phyloP scores from a whole-genome alignment of 2,113 vertebrate species.

The Phalacrocorax brasilianus region DNA sequence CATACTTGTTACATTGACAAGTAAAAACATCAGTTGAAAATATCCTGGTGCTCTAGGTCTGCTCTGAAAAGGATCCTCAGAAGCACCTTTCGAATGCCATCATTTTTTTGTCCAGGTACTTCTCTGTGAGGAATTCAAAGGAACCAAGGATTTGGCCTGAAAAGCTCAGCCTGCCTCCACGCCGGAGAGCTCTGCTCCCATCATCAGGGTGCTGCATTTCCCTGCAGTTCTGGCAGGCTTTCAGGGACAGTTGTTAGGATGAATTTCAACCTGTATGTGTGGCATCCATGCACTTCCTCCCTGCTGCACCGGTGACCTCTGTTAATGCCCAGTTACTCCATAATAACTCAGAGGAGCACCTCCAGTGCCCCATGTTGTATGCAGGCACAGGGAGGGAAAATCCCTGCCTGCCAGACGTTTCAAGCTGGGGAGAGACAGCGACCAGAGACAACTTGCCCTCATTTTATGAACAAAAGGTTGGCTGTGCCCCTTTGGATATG shows the following conservation, averaged over 20 bases:
- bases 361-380: fast-evolving
- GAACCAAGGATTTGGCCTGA: background rate
- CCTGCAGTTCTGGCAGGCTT: background rate
- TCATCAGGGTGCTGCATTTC: fast-evolving
- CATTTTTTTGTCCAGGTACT: background rate
- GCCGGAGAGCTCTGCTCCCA: background rate
- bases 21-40: background rate
- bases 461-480: background rate
- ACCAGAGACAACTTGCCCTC: background rate
- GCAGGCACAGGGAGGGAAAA: background rate
- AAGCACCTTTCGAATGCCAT: background rate
- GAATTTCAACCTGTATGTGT: background rate
- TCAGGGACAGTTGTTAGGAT: background rate
- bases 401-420: background rate
- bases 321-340: background rate
- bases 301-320: background rate
- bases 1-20: background rate
- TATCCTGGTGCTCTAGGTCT: background rate
- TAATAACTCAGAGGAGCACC: background rate
- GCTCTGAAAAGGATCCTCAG: background rate
- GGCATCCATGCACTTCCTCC: background rate
- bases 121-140: background rate
- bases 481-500: background rate
- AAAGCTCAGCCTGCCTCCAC: background rate
- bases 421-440: background rate